Evolutionary conservation across 1,140 invertebrate species (phyloP).

Genomic region (Zaprionus kolodkinae): DNA sequence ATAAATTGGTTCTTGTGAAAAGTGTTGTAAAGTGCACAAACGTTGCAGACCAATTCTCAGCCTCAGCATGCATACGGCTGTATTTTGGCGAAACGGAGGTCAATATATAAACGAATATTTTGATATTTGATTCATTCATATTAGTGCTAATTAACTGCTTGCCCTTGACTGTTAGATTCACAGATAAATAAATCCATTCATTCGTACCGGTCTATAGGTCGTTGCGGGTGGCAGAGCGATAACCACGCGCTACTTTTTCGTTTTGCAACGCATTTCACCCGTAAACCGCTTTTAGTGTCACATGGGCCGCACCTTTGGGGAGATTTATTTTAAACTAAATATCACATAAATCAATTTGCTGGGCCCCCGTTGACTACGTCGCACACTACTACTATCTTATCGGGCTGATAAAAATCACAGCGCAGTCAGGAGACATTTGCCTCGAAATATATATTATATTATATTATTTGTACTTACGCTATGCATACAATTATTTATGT

Average conservation of each 20-base stretch:
- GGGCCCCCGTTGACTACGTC: slow-evolving; percentile 8
- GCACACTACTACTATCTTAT: slow-evolving; percentile 65
- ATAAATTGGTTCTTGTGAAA: slow-evolving; percentile 16
- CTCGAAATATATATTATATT: not conserved
- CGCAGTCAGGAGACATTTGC: slow-evolving; percentile 22
- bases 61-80: slow-evolving; percentile 79
- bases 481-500: not conserved
- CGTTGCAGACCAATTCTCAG: slow-evolving; percentile 1
- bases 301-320: slow-evolving; percentile 53
- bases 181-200: not conserved
- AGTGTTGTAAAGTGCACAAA: slow-evolving; percentile 33
- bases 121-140: slow-evolving; percentile 37
- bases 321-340: slow-evolving; percentile 73
- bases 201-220: not conserved
- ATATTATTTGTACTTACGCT: slow-evolving; percentile 1
- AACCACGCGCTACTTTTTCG: slow-evolving; percentile 16
- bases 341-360: slow-evolving; percentile 74
- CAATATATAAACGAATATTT: slow-evolving; percentile 34
- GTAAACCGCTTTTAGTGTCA: slow-evolving; percentile 26
- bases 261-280: slow-evolving; percentile 34
- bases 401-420: slow-evolving; percentile 69
- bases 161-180: slow-evolving; percentile 15
- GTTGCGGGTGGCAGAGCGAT: not conserved
- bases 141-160: slow-evolving; percentile 59
- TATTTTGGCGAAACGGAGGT: slow-evolving; percentile 84